Percentiles rank a stretch among this genome's conserved stretches.
Conservation (phyloP, 2,113 vertebrate species). For the Merops nubicus region DNA sequence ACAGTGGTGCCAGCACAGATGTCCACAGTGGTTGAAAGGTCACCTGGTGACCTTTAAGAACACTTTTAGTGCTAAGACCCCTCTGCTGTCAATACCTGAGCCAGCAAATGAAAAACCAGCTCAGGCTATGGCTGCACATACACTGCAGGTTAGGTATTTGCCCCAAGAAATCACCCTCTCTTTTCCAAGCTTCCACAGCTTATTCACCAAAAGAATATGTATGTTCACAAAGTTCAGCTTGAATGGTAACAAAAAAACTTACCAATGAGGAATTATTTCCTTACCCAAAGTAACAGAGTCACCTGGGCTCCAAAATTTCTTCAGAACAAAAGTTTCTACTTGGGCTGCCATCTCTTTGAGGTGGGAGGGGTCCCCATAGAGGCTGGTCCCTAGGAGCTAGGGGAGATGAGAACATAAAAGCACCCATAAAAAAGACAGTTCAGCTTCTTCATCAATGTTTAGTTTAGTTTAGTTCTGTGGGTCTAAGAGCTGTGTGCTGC, state of each 20-base stretch:
- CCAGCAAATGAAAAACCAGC: not conserved
- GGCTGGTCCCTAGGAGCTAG: not conserved
- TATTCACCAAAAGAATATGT: not conserved
- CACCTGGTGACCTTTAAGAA: not conserved
- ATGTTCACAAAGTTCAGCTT: not conserved
- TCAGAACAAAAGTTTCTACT: not conserved
- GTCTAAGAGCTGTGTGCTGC: not conserved
- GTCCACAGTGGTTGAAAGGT: not conserved
- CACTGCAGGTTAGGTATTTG: not conserved
- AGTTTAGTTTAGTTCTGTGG: not conserved
- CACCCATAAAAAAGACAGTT: not conserved
- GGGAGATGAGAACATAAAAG: not conserved
- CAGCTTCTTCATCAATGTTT: not conserved
- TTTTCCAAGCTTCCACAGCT: not conserved
- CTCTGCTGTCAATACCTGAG: not conserved
- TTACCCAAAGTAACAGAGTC: not conserved
- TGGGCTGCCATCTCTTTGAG: not conserved
- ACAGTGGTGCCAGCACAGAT: not conserved
- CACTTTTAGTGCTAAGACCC: not conserved
- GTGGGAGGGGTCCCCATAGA: not conserved
- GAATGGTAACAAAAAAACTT: not conserved
- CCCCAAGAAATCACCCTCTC: not conserved
- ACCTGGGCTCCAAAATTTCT: not conserved
- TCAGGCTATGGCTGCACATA: not conserved
- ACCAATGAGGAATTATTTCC: not conserved